phyloP scores from a whole-genome alignment of 2,888 invertebrate species.

The Drosophila neotestacea region DNA sequence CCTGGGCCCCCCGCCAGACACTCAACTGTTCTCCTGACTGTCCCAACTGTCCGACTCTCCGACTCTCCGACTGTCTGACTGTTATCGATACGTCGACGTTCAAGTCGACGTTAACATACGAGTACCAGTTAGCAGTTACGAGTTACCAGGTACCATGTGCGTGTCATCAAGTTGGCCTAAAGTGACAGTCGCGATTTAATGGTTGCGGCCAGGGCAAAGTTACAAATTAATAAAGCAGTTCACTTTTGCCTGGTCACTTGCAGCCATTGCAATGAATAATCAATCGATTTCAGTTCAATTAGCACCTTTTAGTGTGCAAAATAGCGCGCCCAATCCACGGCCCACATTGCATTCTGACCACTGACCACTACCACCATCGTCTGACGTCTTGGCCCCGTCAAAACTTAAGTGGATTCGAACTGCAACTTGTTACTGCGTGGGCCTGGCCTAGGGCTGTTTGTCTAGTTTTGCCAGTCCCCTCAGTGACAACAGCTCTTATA shows the following conservation, averaged over 20 bases:
- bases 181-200: slow-evolving; percentile 85
- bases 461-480: slow-evolving; percentile 22
- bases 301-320: slow-evolving; percentile 83
- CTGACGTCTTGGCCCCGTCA: slow-evolving; percentile 53
- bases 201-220: slow-evolving; percentile 70
- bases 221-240: slow-evolving; percentile 81
- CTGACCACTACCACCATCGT: slow-evolving; percentile 18
- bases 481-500: slow-evolving; percentile 16
- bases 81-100: slow-evolving; percentile 65
- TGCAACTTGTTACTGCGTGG: slow-evolving; percentile 47
- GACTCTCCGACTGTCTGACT: slow-evolving; percentile 38
- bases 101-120: slow-evolving; percentile 6
- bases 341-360: slow-evolving; percentile 30
- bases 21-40: slow-evolving; percentile 17
- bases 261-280: slow-evolving; percentile 73
- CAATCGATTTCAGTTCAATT: slow-evolving; percentile 80
- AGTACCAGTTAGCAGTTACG: slow-evolving; percentile 13
- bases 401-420: slow-evolving; percentile 69
- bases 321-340: slow-evolving; percentile 70
- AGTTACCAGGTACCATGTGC: slow-evolving; percentile 71
- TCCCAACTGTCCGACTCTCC: slow-evolving; percentile 19
- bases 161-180: slow-evolving; percentile 84
- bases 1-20: slow-evolving; percentile 36
- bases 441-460: slow-evolving; percentile 44
- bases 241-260: slow-evolving; percentile 23